A percentile compares a stretch with the other conserved stretches of the same genome.
Evolutionary conservation across 2,113 vertebrate genomes (phyloP).

Genomic region (Lipophrys pholis): DNA sequence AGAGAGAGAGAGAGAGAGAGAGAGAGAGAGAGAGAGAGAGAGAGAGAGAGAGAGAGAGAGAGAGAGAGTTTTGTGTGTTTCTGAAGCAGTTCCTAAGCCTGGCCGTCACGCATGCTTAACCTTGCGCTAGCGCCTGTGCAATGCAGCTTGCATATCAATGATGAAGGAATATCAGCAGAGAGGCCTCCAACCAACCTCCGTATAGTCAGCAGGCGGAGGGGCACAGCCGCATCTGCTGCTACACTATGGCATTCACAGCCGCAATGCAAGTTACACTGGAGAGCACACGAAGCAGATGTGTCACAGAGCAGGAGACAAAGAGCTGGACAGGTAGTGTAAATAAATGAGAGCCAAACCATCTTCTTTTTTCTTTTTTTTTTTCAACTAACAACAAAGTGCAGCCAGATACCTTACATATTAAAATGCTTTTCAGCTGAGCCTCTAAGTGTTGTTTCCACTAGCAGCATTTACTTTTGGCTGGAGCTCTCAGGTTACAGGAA

Average conservation of each 20-base stretch:
- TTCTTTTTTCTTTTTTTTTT: not conserved
- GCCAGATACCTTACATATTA: not conserved
- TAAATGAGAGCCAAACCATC: not conserved
- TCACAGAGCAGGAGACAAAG: not conserved
- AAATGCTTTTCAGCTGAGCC: constrained; percentile 7
- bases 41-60: constrained; percentile 11
- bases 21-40: constrained; percentile 33
- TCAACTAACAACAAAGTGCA: constrained; percentile 1
- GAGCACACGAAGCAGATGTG: constrained; percentile 4
- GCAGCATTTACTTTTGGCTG: constrained; percentile 45
- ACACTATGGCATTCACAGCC: constrained; percentile 13
- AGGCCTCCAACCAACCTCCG: constrained; percentile 67
- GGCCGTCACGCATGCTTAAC: constrained; percentile 83
- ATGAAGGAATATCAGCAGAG: constrained; percentile 75
- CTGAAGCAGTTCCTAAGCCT: constrained; percentile 77
- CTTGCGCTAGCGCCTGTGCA: constrained; percentile 79
- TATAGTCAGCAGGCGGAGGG: constrained; percentile 31
- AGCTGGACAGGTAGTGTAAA: not conserved
- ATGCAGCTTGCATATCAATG: constrained; percentile 85
- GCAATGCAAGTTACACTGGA: constrained; percentile 22
- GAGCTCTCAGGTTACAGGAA: constrained; percentile 77
- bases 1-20: constrained; percentile 27
- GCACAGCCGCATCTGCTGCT: constrained; percentile 50
- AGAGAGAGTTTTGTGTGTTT: constrained; percentile 52
- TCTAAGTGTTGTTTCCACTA: constrained; percentile 50